A percentile compares a stretch with the other conserved stretches of the same genome.
Evolutionary conservation across 1,140 invertebrate genomes (phyloP).

Genomic region (Araneus ventricosus): DNA sequence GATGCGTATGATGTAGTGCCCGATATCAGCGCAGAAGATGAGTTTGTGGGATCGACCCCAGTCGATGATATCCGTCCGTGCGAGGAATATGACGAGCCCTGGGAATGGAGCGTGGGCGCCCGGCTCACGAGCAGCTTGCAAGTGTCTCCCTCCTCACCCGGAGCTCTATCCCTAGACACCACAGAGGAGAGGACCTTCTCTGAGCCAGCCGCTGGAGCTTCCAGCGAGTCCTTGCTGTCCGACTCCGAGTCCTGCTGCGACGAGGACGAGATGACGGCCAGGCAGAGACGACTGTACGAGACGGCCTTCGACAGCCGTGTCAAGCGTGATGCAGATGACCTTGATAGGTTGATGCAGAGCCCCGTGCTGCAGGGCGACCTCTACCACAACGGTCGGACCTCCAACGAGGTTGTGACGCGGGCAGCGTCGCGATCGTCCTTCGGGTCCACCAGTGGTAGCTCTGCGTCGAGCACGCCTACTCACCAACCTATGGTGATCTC

Average conservation of each 20-base stretch:
- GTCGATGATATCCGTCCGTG: conserved; percentile 49
- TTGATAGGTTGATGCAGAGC: conserved; percentile 89
- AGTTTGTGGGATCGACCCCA: not conserved
- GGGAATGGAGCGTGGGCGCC: conserved; percentile 74
- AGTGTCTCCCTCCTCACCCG: conserved; percentile 55
- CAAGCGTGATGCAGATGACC: conserved; percentile 89
- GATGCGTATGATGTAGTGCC: conserved; percentile 67
- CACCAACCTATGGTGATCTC: conserved; percentile 66
- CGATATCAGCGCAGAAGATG: conserved; percentile 30
- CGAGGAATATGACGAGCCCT: conserved; percentile 74
- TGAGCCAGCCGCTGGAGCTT: conserved; percentile 49
- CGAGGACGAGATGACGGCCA: conserved; percentile 74
- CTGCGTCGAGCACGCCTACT: conserved; percentile 68
- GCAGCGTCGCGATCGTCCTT: conserved; percentile 68
- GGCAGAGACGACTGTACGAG: conserved; percentile 87
- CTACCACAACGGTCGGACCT: conserved; percentile 28
- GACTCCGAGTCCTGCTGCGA: conserved; percentile 62
- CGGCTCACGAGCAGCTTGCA: conserved; percentile 70
- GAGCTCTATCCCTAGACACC: conserved; percentile 39
- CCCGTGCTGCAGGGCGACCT: conserved; percentile 83
- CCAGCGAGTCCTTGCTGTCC: conserved; percentile 65
- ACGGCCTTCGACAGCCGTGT: conserved; percentile 93
- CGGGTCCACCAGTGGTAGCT: conserved; percentile 62
- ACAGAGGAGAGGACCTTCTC: conserved; percentile 50
- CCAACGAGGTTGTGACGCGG: conserved; percentile 41